phyloP scores from a whole-genome alignment of 1,140 invertebrate species.

The Drosophila sproati region DNA sequence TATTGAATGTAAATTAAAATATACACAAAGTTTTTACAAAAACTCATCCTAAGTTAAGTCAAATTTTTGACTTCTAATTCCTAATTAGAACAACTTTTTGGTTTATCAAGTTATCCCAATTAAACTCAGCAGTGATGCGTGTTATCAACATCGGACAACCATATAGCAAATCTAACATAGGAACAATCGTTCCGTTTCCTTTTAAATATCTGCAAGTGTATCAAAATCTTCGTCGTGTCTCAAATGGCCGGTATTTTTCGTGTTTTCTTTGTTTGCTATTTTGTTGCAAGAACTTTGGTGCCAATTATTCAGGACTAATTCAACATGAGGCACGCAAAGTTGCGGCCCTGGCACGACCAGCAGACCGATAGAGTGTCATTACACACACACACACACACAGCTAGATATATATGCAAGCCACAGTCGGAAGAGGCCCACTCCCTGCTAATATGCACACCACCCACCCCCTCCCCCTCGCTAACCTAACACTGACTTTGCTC shows the following conservation, averaged over 20 bases:
- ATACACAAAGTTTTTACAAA: no score
- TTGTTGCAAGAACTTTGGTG: constrained; percentile 54
- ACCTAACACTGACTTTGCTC: not conserved
- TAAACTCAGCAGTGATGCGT: no score
- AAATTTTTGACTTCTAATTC: no score
- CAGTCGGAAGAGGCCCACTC: constrained; percentile 35
- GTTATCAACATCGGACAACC: no score
- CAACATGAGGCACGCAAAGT: constrained; percentile 67
- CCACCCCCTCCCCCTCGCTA: constrained; percentile 5
- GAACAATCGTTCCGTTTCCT: no score
- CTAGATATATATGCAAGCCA: constrained; percentile 6
- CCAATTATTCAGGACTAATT: constrained; percentile 80
- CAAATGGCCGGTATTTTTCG: not conserved
- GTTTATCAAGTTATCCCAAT: no score
- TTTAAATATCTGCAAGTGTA: no score
- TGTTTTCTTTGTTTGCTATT: constrained; percentile 28
- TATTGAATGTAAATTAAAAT: no score
- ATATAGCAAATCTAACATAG: no score
- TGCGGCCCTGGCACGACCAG: constrained; percentile 61
- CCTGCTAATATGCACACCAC: constrained; percentile 2
- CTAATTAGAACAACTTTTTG: no score
- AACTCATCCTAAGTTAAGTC: no score
- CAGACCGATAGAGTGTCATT: constrained; percentile 72
- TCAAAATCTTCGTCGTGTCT: no score
- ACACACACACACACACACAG: constrained; percentile 54